These are phyloP conservation scores for Tragelaphus imberbis DNA, from an alignment of 2,113 vertebrate species.

Conservation along the genomic window DNA sequence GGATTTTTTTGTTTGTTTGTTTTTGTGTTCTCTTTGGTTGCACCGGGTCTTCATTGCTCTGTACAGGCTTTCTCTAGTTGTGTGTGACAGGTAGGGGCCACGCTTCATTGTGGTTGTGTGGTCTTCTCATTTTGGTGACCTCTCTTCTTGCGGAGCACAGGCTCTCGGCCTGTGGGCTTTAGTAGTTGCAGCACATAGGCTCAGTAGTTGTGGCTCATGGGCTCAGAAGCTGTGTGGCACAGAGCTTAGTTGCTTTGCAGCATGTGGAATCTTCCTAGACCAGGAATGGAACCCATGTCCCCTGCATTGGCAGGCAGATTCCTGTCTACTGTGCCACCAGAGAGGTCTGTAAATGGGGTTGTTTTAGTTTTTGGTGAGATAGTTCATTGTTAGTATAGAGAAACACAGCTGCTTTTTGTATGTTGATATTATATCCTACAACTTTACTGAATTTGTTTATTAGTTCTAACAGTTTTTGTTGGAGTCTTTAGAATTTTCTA, in stretches of 20 bases:
- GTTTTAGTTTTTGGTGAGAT: background rate
- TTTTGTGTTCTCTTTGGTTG: background rate
- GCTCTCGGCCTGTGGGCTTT: background rate
- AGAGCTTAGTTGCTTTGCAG: background rate
- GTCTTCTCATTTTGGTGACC: background rate
- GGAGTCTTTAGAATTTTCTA: background rate
- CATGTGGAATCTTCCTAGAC: background rate
- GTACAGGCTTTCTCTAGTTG: background rate
- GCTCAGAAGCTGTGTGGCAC: background rate
- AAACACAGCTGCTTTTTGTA: background rate
- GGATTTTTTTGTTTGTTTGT: background rate
- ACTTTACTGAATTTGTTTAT: background rate
- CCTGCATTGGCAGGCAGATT: background rate
- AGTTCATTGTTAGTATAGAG: background rate
- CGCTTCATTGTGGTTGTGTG: background rate
- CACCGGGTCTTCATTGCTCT: background rate
- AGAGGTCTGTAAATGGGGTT: background rate
- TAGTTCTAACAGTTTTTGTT: background rate
- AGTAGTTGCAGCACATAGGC: background rate
- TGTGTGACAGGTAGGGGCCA: background rate
- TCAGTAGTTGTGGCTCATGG: background rate
- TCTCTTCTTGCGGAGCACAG: background rate
- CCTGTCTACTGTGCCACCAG: background rate
- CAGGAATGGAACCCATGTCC: background rate
- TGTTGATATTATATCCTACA: background rate